Percentiles rank a stretch among this genome's conserved stretches.
Conservation (phyloP, 2,888 invertebrate species). For the Athetis lepigone region DNA sequence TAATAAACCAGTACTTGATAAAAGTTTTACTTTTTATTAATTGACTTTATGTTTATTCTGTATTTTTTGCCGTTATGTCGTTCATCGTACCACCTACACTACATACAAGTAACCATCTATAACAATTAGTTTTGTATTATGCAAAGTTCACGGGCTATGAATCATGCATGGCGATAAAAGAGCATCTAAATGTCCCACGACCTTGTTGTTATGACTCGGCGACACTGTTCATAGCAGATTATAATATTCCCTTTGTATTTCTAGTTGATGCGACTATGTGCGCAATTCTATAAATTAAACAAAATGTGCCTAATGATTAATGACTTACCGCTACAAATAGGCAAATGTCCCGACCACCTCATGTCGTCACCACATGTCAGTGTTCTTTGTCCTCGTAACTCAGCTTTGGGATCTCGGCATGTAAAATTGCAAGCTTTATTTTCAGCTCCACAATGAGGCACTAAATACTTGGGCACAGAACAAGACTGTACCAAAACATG, state of each 20-base stretch:
- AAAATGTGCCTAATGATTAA: slow-evolving; percentile 34
- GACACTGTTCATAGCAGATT: slow-evolving; percentile 13
- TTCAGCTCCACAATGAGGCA: slow-evolving; percentile 73
- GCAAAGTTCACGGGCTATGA: slow-evolving; percentile 31
- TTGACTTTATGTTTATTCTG: too few relatives aligned
- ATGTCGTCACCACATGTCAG: slow-evolving; percentile 76
- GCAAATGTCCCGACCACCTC: slow-evolving; percentile 81
- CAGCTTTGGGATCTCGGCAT: slow-evolving; percentile 76
- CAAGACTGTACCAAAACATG: slow-evolving; percentile 84
- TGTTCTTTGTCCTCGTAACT: slow-evolving; percentile 72
- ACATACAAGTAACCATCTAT: slow-evolving; percentile 2
- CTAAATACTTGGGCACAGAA: slow-evolving; percentile 77
- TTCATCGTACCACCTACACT: too few relatives aligned
- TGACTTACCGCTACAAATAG: slow-evolving; percentile 78
- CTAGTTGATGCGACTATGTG: slow-evolving; percentile 9
- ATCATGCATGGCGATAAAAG: slow-evolving; percentile 46
- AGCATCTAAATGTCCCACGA: slow-evolving; percentile 38
- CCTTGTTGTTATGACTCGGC: slow-evolving; percentile 44
- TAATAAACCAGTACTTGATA: too few relatives aligned
- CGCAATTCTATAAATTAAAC: slow-evolving; percentile 19
- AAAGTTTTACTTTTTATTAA: too few relatives aligned
- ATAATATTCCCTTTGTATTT: slow-evolving; percentile 42
- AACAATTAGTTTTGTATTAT: slow-evolving; percentile 37
- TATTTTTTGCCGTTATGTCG: too few relatives aligned
- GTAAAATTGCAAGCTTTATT: slow-evolving; percentile 80